Evolutionary conservation across 2,113 vertebrate species (phyloP), one percentile per base, ranked within the genome.

Genomic region (Megaceryle torquata): DNA sequence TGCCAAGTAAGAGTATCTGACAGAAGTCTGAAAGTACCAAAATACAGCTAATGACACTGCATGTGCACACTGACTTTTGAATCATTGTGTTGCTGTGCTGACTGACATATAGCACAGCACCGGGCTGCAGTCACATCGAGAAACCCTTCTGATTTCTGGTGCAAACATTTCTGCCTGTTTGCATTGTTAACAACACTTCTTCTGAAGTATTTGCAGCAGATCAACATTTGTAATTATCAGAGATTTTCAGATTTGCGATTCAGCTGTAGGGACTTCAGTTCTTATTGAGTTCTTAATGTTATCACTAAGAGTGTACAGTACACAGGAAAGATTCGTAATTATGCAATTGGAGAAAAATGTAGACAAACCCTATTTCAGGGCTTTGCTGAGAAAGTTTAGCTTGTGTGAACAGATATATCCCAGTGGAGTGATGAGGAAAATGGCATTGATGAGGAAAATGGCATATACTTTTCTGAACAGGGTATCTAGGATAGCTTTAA

Each of bases 171-270:
- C 51, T 33, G n/a, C n/a, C 51, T 63, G 17, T 78, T 93, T 13
- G 2, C 41, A 1, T 46, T 88, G 64, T 78, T 90, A 64, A 60
- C 50, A 44, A 6, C 56, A 6, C 46, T 91, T 54, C 67, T 70
- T 86, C 67, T 71, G 60, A 86, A 86, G 64, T 70, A 48, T 41
- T 79, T 76, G 72, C 86, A 76, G 79, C 44, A 61, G 44, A 44
- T 61, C 28, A 46, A 21, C 44, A 3, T 63, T 64, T 81, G 61
- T 65, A 37, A 48, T 61, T 33, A 68, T 64, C 61, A 76, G 91
- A 95, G 60, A 37, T 53, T 91, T 72, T 63, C 56, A 59, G 56
- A 20, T 90, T 54, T n/a, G 24, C 41, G 56, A 54, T 44, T 71
- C 46, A 78, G 48, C 44, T 60, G 39, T n/a, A 37, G 17, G 21